Conservation (phyloP, 2,888 invertebrate genomes). For the Anticlea derivata region DNA sequence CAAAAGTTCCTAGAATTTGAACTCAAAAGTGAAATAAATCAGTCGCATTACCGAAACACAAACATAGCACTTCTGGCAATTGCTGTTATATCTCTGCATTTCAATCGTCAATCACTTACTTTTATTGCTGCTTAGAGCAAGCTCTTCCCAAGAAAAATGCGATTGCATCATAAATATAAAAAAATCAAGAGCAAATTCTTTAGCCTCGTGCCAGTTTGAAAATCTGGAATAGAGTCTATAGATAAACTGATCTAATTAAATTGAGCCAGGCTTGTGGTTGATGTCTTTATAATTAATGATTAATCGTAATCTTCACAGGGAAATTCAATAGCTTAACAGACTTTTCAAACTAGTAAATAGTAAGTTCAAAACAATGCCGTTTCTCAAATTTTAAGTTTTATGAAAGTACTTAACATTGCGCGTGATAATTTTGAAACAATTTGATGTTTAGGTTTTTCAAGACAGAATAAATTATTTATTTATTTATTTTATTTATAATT, state of each 20-base stretch:
- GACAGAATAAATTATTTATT: too few species aligned
- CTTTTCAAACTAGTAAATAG: too few species aligned
- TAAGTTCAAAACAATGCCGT: too few species aligned
- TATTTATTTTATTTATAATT: too few species aligned
- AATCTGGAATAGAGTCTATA: conserved; percentile 49
- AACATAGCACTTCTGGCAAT: neutral
- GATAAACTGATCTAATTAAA: conserved; percentile 47
- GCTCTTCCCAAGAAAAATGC: conserved; percentile 3
- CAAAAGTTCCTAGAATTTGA: too few species aligned
- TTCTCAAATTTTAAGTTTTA: too few species aligned
- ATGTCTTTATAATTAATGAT: conserved; percentile 13
- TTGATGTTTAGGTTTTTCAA: too few species aligned
- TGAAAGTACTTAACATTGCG: too few species aligned
- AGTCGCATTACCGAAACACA: too few species aligned
- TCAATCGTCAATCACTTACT: conserved; percentile 11
- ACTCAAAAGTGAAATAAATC: too few species aligned
- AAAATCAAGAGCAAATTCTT: conserved; percentile 36
- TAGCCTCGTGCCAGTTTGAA: conserved; percentile 59
- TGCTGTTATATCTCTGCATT: neutral
- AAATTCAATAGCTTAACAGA: neutral
- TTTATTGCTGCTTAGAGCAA: conserved; percentile 11
- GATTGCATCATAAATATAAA: conserved; percentile 28
- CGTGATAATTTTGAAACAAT: too few species aligned
- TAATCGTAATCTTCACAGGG: neutral
- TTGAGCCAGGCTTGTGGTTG: conserved; percentile 17